Percentiles rank a stretch among this genome's conserved stretches.
phyloP scores from a whole-genome alignment of 2,113 vertebrate species.

The Macquaria australasica region DNA sequence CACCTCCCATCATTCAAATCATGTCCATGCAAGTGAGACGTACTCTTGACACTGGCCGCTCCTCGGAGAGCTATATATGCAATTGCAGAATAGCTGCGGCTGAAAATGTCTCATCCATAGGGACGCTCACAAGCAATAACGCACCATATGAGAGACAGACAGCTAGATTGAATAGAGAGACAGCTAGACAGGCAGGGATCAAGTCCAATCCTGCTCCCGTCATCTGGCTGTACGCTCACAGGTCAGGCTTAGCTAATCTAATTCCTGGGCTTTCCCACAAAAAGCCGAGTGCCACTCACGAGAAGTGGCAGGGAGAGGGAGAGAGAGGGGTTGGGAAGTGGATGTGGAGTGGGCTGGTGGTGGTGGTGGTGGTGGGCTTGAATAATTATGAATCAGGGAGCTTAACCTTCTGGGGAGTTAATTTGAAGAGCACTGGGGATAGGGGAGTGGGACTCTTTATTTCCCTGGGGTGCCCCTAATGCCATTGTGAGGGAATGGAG shows the following conservation, averaged over 20 bases:
- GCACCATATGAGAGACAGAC: conserved; percentile 79
- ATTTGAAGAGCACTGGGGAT: conserved; percentile 85
- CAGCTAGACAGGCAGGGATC: conserved; percentile 86
- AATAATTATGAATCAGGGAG: conserved; percentile 88
- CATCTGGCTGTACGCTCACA: conserved; percentile 79
- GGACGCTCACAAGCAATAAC: conserved; percentile 83
- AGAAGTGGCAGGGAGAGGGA: conserved; percentile 74
- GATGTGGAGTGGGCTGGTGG: conserved; percentile 61
- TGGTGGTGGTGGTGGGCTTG: conserved; percentile 72
- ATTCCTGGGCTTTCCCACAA: conserved; percentile 82
- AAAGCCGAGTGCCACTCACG: conserved; percentile 85
- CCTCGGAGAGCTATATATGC: conserved; percentile 77
- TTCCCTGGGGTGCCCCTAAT: conserved; percentile 87
- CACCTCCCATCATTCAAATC: conserved; percentile 77
- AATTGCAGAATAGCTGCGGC: conserved; percentile 71
- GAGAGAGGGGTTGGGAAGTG: conserved; percentile 53
- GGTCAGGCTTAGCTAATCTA: conserved; percentile 87
- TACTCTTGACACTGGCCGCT: conserved; percentile 75
- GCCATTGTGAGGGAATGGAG: conserved; percentile 88
- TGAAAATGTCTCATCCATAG: conserved; percentile 80
- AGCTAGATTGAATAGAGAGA: conserved; percentile 86
- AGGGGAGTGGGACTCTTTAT: conserved; percentile 84
- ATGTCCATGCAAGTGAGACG: conserved; percentile 75
- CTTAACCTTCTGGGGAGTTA: conserved; percentile 88
- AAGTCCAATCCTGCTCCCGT: conserved; percentile 83